Evolutionary conservation across 2,113 vertebrate genomes (phyloP).

Genomic region (Grallaria varia): DNA sequence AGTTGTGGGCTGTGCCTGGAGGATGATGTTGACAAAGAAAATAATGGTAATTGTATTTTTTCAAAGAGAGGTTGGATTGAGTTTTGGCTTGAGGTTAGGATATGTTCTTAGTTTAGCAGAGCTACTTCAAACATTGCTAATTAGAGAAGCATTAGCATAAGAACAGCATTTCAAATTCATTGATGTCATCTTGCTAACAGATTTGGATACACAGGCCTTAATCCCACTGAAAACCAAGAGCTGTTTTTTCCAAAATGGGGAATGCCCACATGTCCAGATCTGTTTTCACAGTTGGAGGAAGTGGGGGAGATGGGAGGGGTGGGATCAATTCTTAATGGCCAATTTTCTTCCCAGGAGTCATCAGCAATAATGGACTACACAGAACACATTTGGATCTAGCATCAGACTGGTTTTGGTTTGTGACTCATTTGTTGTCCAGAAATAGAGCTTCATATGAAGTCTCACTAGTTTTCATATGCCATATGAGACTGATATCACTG

Average conservation of each 20-base stretch:
- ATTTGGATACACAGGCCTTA: constrained; percentile 16
- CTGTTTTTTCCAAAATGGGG: background rate
- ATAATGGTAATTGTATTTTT: constrained; percentile 16
- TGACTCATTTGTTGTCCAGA: background rate
- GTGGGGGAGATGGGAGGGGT: background rate
- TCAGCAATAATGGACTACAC: background rate
- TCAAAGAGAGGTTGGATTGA: background rate
- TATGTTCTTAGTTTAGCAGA: constrained; percentile 51
- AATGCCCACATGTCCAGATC: background rate
- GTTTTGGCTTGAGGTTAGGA: constrained; percentile 45
- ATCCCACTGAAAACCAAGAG: constrained; percentile 3
- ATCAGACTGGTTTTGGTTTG: background rate
- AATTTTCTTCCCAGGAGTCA: background rate
- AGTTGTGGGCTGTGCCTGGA: background rate
- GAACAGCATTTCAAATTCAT: constrained; percentile 53
- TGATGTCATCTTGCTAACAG: constrained; percentile 64
- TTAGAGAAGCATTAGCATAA: constrained; percentile 58
- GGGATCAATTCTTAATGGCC: background rate
- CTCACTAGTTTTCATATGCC: background rate
- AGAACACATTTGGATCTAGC: background rate
- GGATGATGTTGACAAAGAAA: constrained; percentile 19
- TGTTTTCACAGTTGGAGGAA: background rate
- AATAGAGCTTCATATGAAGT: background rate
- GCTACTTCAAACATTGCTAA: constrained; percentile 60
- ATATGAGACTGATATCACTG: background rate